These are phyloP conservation scores for Brachyrhaphis roseni DNA, from an alignment of 2,797 vertebrate genomes.

Conservation along the genomic window DNA sequence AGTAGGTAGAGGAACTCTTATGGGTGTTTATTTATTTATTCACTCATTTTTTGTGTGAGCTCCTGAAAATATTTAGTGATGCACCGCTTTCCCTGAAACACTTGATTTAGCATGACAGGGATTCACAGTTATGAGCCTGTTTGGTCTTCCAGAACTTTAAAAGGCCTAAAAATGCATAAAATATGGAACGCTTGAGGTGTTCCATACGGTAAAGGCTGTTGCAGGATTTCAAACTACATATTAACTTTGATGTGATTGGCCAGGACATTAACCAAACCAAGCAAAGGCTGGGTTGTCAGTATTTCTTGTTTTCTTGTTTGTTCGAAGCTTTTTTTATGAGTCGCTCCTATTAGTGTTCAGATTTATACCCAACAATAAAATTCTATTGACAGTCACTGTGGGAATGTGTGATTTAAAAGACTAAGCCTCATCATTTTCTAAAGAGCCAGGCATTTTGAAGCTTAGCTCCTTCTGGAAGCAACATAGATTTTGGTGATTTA, in stretches of 20 bases:
- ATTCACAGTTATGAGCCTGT: constrained; percentile 48
- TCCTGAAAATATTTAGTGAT: constrained; percentile 54
- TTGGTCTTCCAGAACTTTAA: constrained; percentile 60
- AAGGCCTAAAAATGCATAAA: constrained; percentile 53
- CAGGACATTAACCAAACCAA: constrained; percentile 9
- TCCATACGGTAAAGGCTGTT: constrained; percentile 24
- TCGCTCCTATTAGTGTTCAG: constrained; percentile 1
- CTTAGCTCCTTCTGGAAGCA: background rate
- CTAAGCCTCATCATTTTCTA: background rate
- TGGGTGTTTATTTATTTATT: constrained; percentile 35
- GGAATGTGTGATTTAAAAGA: constrained; percentile 19
- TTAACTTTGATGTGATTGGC: constrained; percentile 39
- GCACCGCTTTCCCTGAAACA: constrained; percentile 37
- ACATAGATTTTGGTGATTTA: constrained; percentile 19
- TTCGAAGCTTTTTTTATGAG: background rate
- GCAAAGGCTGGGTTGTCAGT: background rate
- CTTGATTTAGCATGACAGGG: constrained; percentile 63
- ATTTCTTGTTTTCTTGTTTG: background rate
- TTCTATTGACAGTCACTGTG: constrained; percentile 16
- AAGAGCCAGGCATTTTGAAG: background rate
- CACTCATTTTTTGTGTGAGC: constrained; percentile 35
- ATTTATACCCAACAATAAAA: constrained; percentile 3
- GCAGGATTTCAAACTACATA: constrained; percentile 28
- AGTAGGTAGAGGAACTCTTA: constrained; percentile 26
- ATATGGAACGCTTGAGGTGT: constrained; percentile 24